Conservation (phyloP, 2,797 vertebrate species). For the Poeciliopsis turneri region DNA sequence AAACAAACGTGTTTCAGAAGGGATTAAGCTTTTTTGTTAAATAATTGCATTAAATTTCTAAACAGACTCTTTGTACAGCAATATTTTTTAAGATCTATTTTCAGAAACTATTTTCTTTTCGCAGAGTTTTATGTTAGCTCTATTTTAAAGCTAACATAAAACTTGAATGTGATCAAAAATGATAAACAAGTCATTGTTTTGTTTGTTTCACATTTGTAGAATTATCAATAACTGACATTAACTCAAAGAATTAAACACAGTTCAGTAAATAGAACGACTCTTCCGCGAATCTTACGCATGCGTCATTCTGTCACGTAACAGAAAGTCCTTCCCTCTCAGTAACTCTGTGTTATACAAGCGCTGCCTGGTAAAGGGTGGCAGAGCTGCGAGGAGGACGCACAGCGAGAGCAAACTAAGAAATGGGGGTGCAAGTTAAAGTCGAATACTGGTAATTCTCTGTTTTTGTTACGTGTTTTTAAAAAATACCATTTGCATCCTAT, state of each 20-base stretch:
- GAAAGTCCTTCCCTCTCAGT: slow-evolving; percentile 20
- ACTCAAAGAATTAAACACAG: neutral
- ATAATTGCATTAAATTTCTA: neutral
- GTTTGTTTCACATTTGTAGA: neutral
- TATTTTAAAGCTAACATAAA: neutral
- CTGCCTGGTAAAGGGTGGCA: too few relatives aligned
- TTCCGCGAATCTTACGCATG: neutral
- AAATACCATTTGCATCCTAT: neutral
- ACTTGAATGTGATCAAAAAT: too few relatives aligned
- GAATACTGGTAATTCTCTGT: slow-evolving; percentile 78
- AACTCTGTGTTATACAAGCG: neutral
- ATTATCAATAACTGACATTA: neutral
- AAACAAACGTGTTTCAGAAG: neutral
- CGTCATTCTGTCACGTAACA: neutral
- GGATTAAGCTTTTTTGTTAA: neutral
- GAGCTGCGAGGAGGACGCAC: fast-evolving
- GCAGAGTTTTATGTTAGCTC: neutral
- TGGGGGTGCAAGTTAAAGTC: slow-evolving; percentile 71
- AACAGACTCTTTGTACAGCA: neutral
- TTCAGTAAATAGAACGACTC: neutral
- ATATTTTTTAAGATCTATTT: neutral
- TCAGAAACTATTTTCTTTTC: neutral
- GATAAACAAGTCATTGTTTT: too few relatives aligned
- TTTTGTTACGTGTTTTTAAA: too few relatives aligned
- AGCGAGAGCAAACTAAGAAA: slow-evolving; percentile 1